Base-by-base conservation (phyloP, 2,888 invertebrate genomes). In the Caenorhabditis macrosperma region DNA sequence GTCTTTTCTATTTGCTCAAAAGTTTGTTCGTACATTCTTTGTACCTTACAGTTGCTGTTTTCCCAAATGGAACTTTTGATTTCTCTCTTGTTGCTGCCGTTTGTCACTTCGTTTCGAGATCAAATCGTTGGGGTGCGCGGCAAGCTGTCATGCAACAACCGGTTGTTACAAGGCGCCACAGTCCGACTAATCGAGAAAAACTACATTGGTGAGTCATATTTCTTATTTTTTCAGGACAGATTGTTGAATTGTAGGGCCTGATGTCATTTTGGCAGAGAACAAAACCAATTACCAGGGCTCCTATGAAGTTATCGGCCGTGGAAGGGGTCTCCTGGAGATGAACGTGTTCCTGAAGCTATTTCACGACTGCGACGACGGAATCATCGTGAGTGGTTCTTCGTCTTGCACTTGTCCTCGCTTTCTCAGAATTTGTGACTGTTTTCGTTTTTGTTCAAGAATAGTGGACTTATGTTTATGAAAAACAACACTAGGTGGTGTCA, bases 291-390 rank as follows among this genome's bases (percentile, higher is more conserved):
- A 67, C 44, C 78, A 82, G 20, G 87, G 87, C 9, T 76, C 82
- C 30, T 87, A 82, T 64, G 78, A 88, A 61, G 67, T 88, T 9
- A 38, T 77, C 17, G 87, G 88, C 15, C 72, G 78, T 5, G 83
- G 84, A 20, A 84, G 85, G 38, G 76, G 78, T 24, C 33, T 87
- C 9, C 57, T 84, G 7, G 82, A 82, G 15, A 81, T 87, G 85
- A 80, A 84, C 54, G 87, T 87, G 10, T 64, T 46, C 30, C n/a
- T 79, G 28, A 68, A 35, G 28, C 15, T 79, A 3, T 79, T 41
- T 28, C 83, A 85, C 38, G 87, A 88, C 48, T 87, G 87, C 59
- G 83, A 86, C 41, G 87, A 87, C 48, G 82, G 76, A 17, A 35
- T 79, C 1, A 72, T 75, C 38, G 77, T 76, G 30, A 67, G 78